These are phyloP conservation scores for Erinaceus europaeus DNA, from an alignment of 2,113 vertebrate species.

Conservation along the genomic window DNA sequence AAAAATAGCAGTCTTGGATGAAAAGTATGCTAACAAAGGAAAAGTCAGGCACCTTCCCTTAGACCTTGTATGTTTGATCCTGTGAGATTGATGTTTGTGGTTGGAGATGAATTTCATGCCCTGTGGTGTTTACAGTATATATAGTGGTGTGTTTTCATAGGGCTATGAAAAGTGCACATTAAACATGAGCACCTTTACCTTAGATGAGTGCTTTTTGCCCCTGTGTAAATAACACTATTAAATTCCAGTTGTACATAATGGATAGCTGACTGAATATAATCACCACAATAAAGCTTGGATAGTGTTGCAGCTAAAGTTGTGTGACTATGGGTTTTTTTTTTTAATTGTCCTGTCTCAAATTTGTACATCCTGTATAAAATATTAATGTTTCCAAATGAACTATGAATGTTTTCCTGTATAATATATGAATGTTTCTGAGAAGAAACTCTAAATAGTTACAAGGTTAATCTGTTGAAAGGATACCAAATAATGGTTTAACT, in stretches of 20 bases:
- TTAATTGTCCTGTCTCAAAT: conserved; percentile 79
- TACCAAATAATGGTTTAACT: conserved; percentile 83
- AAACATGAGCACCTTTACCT: conserved; percentile 85
- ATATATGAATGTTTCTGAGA: conserved; percentile 85
- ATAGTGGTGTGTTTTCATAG: conserved; percentile 85
- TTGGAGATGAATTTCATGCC: conserved; percentile 80
- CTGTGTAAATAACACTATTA: conserved; percentile 83
- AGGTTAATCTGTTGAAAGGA: conserved; percentile 79
- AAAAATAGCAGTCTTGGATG: conserved; percentile 19
- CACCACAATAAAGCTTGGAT: conserved; percentile 82
- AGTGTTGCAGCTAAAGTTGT: conserved; percentile 82
- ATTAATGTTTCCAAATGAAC: conserved; percentile 64
- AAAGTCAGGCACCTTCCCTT: conserved; percentile 54
- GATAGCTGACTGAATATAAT: conserved; percentile 79
- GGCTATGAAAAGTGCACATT: conserved; percentile 86
- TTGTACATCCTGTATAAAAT: conserved; percentile 85
- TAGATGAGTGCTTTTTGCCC: conserved; percentile 81
- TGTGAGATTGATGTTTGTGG: conserved; percentile 62
- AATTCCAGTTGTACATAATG: conserved; percentile 81
- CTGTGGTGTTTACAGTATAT: conserved; percentile 95
- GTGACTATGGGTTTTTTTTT: no score
- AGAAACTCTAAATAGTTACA: conserved; percentile 86
- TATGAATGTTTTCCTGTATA: conserved; percentile 73
- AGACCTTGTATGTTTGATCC: conserved; percentile 63
- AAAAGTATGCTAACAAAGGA: conserved; percentile 31